Base-by-base conservation (phyloP, 2,113 vertebrate genomes). In the Pandion haliaetus region DNA sequence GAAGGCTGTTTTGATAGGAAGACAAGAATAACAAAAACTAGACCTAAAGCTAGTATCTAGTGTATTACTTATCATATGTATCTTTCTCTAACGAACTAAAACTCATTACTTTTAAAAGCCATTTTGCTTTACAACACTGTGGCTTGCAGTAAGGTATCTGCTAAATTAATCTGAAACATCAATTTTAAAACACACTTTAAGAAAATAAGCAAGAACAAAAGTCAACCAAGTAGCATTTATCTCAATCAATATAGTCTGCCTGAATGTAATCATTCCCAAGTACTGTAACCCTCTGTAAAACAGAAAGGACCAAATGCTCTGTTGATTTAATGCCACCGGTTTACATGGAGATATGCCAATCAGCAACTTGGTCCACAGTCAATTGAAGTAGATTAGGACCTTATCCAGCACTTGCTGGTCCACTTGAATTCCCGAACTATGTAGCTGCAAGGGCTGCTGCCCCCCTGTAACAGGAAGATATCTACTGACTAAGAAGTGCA, bases 21-120 rank as follows among this genome's bases (percentile, higher is more conserved):
- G 34, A 82, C 55, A 86, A 44, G 38, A 90, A 58, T 52, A 88
- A 90, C 42, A 92, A 67, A 52, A 92, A 42, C 57, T 45, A 94
- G 58, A 44, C 42, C 31, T 78, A 34, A 72, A 88, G 74, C 81
- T 82, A 88, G 66, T 6, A 47, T 95, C 73, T 44, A 85, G 71
- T 70, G 32, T 65, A 92, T 93, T 95, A 93, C 97, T 96, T 93
- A 96, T 52, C 52, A 62, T 82, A 92, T 80, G 72, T 55, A 80
- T 82, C 72, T 90, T 97, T 88, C 88, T 88, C 87, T 84, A 87
- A 83, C 80, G 85, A 96, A 96, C 97, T 95, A 95, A 96, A 97
- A n/a, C 32, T 73, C 50, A 65, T 72, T 73, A 82, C 61, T 92
- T 95, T 83, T 91, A 96, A 89, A 97, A 95, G 62, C 21, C 25